These are phyloP conservation scores for Malthinus seriepunctatus DNA, from an alignment of 2,888 invertebrate genomes.

Conservation along the genomic window DNA sequence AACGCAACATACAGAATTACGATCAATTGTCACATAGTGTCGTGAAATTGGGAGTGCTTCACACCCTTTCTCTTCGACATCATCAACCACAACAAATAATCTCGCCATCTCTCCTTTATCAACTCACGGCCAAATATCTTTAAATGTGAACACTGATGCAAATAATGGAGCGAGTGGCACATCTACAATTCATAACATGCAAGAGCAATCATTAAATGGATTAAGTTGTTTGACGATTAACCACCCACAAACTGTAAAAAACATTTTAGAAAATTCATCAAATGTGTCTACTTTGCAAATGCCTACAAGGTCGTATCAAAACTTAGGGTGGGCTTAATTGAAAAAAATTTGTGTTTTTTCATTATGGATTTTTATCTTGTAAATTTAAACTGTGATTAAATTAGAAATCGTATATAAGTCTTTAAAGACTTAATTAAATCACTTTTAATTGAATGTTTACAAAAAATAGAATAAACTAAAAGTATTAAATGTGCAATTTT, in stretches of 20 bases:
- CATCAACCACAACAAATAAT: constrained; percentile 15
- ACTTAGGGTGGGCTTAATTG: constrained; percentile 45
- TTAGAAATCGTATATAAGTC: constrained; percentile 50
- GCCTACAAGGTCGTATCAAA: constrained; percentile 44
- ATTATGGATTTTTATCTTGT: constrained; percentile 16
- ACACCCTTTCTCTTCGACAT: constrained; percentile 36
- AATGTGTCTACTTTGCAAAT: constrained; percentile 27
- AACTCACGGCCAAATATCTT: constrained; percentile 15
- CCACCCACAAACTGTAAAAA: constrained; percentile 16
- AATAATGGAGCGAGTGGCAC: constrained; percentile 3
- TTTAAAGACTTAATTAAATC: constrained; percentile 35
- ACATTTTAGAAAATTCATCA: constrained; percentile 25
- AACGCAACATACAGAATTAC: constrained; percentile 89
- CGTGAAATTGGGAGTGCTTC: constrained; percentile 43
- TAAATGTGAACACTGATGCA: constrained; percentile 8
- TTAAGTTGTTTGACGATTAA: constrained; percentile 15
- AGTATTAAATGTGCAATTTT: constrained; percentile 40
- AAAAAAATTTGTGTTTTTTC: not conserved
- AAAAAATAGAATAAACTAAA: constrained; percentile 26
- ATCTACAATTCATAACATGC: constrained; percentile 15
- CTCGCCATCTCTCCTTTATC: constrained; percentile 31
- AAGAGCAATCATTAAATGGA: constrained; percentile 14
- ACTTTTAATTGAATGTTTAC: constrained; percentile 28
- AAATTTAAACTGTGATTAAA: constrained; percentile 28
- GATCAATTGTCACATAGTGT: constrained; percentile 59